These are phyloP conservation scores for Aradophagus sp. DNA, from an alignment of 1,140 invertebrate genomes.

Conservation along the genomic window DNA sequence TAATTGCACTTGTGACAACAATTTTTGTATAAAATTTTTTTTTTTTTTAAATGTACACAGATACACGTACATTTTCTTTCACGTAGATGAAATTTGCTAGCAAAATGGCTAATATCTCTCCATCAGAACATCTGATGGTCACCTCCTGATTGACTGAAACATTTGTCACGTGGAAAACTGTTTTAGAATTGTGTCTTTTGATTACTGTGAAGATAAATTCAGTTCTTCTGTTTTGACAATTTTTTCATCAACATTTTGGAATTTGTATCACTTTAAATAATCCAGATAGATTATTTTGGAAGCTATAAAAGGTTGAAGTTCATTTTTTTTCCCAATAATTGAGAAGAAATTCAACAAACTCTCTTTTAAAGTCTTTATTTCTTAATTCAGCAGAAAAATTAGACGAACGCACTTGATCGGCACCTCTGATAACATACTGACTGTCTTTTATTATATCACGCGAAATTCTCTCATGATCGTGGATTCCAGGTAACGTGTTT, in stretches of 20 bases:
- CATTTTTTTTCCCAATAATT: background rate
- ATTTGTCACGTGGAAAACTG: constrained; percentile 3
- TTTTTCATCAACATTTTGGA: background rate
- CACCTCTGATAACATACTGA: too few species aligned
- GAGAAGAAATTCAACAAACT: constrained; percentile 9
- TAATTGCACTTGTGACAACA: too few species aligned
- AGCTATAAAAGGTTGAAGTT: constrained; percentile 10
- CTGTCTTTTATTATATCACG: background rate
- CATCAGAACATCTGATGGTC: constrained; percentile 45
- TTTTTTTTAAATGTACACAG: constrained; percentile 5
- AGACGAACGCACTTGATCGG: constrained; percentile 2
- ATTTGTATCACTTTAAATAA: constrained; percentile 4
- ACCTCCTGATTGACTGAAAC: constrained; percentile 24
- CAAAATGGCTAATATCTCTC: constrained; percentile 42
- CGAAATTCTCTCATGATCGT: background rate
- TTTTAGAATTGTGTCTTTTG: constrained; percentile 10
- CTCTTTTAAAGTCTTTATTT: constrained; percentile 12
- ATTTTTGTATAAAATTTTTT: too few species aligned
- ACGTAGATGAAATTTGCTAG: constrained; percentile 16
- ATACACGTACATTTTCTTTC: constrained; percentile 1
- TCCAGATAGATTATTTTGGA: constrained; percentile 4
- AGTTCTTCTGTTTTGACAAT: background rate
- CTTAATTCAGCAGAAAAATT: constrained; percentile 18
- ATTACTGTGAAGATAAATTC: background rate
- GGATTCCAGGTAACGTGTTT: background rate